Conservation (phyloP, 2,113 vertebrate species). For the Varanus salvator region DNA sequence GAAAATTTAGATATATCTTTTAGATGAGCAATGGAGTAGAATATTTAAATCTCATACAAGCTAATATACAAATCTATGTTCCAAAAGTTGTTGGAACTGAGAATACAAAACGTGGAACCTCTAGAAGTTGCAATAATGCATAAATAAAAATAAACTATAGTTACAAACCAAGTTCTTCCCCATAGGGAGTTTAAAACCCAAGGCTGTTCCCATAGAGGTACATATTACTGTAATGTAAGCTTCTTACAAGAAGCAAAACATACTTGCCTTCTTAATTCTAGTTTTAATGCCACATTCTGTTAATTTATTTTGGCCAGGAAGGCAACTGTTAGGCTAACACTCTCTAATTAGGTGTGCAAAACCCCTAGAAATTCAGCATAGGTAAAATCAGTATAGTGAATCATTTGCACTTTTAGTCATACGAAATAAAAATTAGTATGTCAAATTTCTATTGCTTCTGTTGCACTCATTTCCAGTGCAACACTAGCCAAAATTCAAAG, state of each 20-base stretch:
- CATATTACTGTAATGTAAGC: slow-evolving; percentile 74
- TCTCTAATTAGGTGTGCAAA: slow-evolving; percentile 57
- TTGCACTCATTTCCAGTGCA: slow-evolving; percentile 59
- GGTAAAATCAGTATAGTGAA: slow-evolving; percentile 41
- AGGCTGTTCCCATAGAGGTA: slow-evolving; percentile 77
- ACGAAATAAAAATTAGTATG: slow-evolving; percentile 33
- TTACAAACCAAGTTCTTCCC: slow-evolving; percentile 79
- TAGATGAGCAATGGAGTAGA: slow-evolving; percentile 52
- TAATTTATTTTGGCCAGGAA: slow-evolving; percentile 74
- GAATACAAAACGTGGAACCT: slow-evolving; percentile 70
- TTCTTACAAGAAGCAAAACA: slow-evolving; percentile 83
- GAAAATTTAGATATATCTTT: slow-evolving; percentile 63
- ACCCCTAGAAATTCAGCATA: slow-evolving; percentile 41
- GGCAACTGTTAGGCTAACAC: slow-evolving; percentile 78
- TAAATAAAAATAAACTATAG: slow-evolving; percentile 82
- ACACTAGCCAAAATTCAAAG: slow-evolving; percentile 52
- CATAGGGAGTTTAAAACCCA: slow-evolving; percentile 79
- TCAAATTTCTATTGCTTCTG: slow-evolving; percentile 55
- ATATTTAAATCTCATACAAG: slow-evolving; percentile 63
- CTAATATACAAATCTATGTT: slow-evolving; percentile 63
- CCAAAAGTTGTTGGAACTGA: slow-evolving; percentile 69
- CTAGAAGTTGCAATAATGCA: slow-evolving; percentile 74
- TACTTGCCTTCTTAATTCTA: slow-evolving; percentile 76
- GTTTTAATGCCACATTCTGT: slow-evolving; percentile 50
- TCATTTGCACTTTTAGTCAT: slow-evolving; percentile 44